Evolutionary conservation across 2,797 vertebrate species (phyloP), one percentile per base, ranked within the genome.

Genomic region (Esox masquinongy): DNA sequence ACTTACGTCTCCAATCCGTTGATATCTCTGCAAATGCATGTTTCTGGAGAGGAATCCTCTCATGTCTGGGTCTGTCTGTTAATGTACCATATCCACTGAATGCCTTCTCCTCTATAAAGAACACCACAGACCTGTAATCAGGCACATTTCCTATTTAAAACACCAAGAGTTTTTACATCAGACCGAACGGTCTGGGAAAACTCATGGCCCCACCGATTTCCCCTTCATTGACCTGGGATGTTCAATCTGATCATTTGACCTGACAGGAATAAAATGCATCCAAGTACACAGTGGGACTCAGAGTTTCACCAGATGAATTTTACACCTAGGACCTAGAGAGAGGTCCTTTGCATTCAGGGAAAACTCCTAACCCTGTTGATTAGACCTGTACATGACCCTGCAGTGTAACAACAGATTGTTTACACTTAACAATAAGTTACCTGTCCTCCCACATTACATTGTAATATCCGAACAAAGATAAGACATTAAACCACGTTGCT

Each of bases 401-500:
- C 89, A 92, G 11, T 85, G 83, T 89, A 93, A 5, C 90, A 90
- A 89, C 88, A 90, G 88, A 88, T 91, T 90, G 86, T 90, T 90
- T 88, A 93, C 85, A 63, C 75, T 83, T 24, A 90, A 89, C 86
- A 89, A 92, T 90, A 91, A 91, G 87, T 90, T 81, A 31, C 26
- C 36, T 8, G 14, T 49, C 91, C 88, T 87, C 88, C 88, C 92
- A 91, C 92, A 94, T 92, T 93, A 92, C 92, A 92, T 93, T 92
- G 92, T 90, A 93, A 92, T 91, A 92, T 92, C 88, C 91, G 88
- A 93, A 22, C 87, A 87, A 88, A 91, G 85, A 86, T 93, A 93
- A 94, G 92, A 94, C 92, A 92, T 93, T 89, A 89, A 90, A 94
- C 86, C 88, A 89, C 89, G 87, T 91, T 92, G 89, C 91, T 91